A percentile compares a stretch with the other conserved stretches of the same genome.
Conservation (phyloP, 2,797 vertebrate genomes). For the Alfaro cultratus region DNA sequence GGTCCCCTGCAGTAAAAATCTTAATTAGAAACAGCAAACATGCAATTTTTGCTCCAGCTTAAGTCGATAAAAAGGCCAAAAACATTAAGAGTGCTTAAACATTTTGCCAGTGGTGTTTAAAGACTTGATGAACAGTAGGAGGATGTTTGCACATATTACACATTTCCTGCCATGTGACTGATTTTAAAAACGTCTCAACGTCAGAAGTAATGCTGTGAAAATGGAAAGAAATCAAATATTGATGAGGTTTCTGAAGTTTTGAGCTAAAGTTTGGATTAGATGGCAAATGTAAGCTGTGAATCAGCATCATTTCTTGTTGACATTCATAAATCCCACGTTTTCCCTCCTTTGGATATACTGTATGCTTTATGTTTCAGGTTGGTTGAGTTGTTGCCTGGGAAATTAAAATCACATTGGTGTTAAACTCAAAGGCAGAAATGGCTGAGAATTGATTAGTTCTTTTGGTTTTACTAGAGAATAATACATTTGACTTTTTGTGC, state of each 20-base stretch:
- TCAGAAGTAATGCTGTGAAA: neutral
- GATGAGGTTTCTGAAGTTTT: neutral
- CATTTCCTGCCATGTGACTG: neutral
- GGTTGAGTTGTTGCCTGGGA: neutral
- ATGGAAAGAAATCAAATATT: neutral
- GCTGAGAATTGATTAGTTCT: neutral
- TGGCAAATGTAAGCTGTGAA: neutral
- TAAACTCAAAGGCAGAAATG: neutral
- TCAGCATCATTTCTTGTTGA: neutral
- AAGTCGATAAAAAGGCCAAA: slow-evolving; percentile 3
- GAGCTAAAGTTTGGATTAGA: neutral
- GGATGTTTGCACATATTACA: neutral
- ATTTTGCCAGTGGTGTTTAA: neutral
- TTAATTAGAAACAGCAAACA: slow-evolving; percentile 22
- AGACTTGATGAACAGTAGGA: neutral
- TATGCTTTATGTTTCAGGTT: neutral
- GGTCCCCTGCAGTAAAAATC: slow-evolving; percentile 17
- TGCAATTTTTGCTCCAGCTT: slow-evolving; percentile 5
- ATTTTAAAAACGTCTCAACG: neutral
- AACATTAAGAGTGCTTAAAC: neutral
- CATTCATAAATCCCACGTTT: neutral
- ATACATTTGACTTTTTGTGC: neutral
- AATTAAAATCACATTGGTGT: neutral
- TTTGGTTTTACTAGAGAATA: neutral
- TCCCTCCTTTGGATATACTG: neutral